Base-by-base conservation (phyloP, 2,888 invertebrate species). In the Calameuta idolon region DNA sequence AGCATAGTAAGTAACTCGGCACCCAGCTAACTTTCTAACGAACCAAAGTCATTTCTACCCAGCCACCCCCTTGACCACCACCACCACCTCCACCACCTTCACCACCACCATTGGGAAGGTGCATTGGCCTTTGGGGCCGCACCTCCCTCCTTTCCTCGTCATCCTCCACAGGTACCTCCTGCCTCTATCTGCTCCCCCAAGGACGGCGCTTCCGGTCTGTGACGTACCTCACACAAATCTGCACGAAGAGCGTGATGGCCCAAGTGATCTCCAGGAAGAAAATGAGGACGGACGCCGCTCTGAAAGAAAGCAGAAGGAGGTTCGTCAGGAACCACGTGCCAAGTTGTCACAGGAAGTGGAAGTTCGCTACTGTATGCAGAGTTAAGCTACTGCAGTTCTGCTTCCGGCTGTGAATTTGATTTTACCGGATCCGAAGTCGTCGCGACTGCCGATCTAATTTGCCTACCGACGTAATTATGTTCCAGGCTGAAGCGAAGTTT, bases 211-310 rank as follows among this genome's bases (percentile, higher is more conserved):
- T 40, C 40, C 40, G 40, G 40, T 5, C 37, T 74, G 71, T 75
- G 76, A 88, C 91, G 89, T 89, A 93, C 93, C 92, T 92, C 82
- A 92, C 86, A 85, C 93, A 93, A 77, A 94, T 92, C 85, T 94
- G 94, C 79, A 95, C 92, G 89, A 94, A 94, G 78, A 94, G 91
- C 71, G 94, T 94, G 85, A 94, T 92, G 79, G 94, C 93, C 95
- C 95, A 95, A 80, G 94, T 94, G 78, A 94, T 93, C 92, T 95
- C 95, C 81, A 94, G 91, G 85, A 94, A 92, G 84, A 95, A 93
- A 81, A 94, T 92, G 84, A 94, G 84, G 69, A 92, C 90, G 77
- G 94, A 93, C 77, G 93, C 92, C 83, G 93, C 92, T 91, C 95
- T 95, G 92, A 77, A 92, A 93, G 78, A n/a, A 34, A 76, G 73